phyloP scores from a whole-genome alignment of 2,113 vertebrate genomes.

The Thalassarche chlororhynchos region DNA sequence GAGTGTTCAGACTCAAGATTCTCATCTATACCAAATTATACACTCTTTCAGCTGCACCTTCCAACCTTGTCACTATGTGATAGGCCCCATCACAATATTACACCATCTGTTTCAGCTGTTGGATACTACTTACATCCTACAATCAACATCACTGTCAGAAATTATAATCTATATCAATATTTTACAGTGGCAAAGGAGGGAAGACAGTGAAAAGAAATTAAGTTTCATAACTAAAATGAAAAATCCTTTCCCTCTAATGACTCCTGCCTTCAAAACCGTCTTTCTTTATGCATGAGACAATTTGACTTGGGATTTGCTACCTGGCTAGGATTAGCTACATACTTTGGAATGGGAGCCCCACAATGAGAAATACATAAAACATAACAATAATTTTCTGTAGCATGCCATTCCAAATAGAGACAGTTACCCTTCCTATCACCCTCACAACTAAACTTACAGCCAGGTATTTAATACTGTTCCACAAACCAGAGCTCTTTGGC shows the following conservation, averaged over 20 bases:
- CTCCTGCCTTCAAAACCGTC: neutral
- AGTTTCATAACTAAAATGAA: conserved; percentile 23
- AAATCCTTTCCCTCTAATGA: conserved; percentile 17
- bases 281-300: neutral
- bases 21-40: neutral
- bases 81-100: neutral
- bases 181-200: neutral
- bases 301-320: conserved; percentile 26
- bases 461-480: neutral
- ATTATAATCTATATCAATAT: conserved; percentile 6
- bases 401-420: neutral
- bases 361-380: neutral
- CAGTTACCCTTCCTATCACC: neutral
- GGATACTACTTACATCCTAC: neutral
- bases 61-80: neutral
- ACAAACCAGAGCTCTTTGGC: conserved; percentile 24
- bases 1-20: neutral
- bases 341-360: conserved; percentile 26
- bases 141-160: conserved; percentile 3
- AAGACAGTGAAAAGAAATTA: conserved; percentile 33
- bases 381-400: neutral
- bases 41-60: neutral
- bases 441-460: conserved; percentile 13
- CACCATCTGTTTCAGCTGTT: neutral
- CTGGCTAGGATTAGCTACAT: neutral